Conservation (phyloP, 2,113 vertebrate genomes). For the Nibea albiflora region DNA sequence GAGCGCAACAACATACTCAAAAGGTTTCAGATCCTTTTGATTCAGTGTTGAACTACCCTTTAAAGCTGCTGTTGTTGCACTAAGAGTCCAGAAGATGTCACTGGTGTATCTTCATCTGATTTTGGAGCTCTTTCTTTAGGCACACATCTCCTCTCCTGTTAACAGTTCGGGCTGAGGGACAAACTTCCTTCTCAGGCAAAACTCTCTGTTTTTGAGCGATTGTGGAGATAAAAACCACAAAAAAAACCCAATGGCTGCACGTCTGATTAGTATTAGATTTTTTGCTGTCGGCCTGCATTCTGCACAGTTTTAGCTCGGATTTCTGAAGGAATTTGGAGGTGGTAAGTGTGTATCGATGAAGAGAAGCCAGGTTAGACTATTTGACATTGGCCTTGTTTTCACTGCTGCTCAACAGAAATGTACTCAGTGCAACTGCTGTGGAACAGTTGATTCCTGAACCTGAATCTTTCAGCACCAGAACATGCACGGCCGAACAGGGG, state of each 20-base stretch:
- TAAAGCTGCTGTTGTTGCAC: conserved; percentile 7
- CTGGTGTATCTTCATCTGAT: neutral
- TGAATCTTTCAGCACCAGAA: neutral
- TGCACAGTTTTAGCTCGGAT: neutral
- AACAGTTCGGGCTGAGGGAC: neutral
- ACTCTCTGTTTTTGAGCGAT: neutral
- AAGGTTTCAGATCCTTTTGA: neutral
- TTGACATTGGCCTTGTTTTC: conserved; percentile 71
- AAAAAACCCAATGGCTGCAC: neutral
- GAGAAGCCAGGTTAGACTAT: neutral
- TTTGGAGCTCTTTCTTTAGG: too few relatives aligned
- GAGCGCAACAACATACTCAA: too few relatives aligned
- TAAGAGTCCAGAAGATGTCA: conserved; percentile 48
- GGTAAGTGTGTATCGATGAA: neutral
- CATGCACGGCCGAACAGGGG: neutral
- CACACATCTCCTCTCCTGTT: neutral
- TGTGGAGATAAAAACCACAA: neutral
- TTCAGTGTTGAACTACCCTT: neutral
- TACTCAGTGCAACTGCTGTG: conserved; percentile 73
- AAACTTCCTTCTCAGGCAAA: neutral
- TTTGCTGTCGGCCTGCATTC: neutral
- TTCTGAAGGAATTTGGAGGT: neutral
- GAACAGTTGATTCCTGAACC: conserved; percentile 59
- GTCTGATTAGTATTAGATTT: neutral
- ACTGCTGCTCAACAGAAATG: conserved; percentile 67